A percentile compares a stretch with the other conserved stretches of the same genome.
These are phyloP conservation scores for Exocentrus adspersus DNA, from an alignment of 2,888 invertebrate species.

Conservation along the genomic window DNA sequence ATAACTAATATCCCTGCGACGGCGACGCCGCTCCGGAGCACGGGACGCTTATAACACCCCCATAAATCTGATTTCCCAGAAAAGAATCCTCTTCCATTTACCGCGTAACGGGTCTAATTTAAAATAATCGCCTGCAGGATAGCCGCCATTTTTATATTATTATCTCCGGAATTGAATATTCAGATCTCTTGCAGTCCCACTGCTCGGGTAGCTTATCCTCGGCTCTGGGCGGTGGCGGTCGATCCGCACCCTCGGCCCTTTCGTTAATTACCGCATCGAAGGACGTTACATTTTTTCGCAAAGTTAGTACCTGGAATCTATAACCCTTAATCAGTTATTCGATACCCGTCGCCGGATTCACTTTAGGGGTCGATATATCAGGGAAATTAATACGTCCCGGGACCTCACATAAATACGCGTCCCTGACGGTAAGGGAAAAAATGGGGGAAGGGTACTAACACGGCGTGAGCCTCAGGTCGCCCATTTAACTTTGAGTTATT, in stretches of 20 bases:
- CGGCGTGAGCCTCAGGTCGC: background rate
- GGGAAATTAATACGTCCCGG: background rate
- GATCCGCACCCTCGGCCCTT: too few species aligned
- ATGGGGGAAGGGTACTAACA: background rate
- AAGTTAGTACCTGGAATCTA: background rate
- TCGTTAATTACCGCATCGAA: too few species aligned
- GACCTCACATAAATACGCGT: background rate
- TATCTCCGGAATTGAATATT: background rate
- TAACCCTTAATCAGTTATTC: background rate
- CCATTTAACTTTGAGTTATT: background rate
- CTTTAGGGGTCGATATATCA: background rate
- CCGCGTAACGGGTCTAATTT: background rate
- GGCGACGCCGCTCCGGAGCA: constrained; percentile 14
- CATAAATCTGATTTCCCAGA: constrained; percentile 42
- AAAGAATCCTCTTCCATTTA: constrained; percentile 17
- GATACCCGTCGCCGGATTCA: background rate
- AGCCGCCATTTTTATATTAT: background rate
- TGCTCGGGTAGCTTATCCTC: too few species aligned
- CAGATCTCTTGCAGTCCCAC: too few species aligned
- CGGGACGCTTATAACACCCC: constrained; percentile 30
- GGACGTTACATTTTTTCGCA: too few species aligned
- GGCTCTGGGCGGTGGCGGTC: too few species aligned
- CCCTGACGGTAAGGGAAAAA: background rate
- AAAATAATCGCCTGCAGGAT: background rate
- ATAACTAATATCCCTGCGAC: constrained; percentile 35